Percentiles rank a stretch among this genome's conserved stretches.
These are phyloP conservation scores for Drosophila subpulchrella DNA, from an alignment of 1,140 invertebrate genomes.

Conservation along the genomic window DNA sequence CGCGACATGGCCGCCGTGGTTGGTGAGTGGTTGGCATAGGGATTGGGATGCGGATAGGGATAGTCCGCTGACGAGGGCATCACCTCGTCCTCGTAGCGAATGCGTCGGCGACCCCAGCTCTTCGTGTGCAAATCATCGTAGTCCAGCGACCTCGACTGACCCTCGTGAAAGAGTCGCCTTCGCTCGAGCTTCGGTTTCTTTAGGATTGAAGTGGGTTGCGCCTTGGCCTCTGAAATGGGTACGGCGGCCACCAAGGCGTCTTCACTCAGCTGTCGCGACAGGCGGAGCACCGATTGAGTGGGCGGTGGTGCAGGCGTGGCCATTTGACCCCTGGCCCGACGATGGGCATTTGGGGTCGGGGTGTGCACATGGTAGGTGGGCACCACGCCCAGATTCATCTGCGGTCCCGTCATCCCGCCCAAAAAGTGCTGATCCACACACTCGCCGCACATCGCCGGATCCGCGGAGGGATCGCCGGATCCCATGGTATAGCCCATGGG, in stretches of 20 bases:
- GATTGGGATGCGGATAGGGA: conserved; percentile 33
- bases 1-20: conserved; percentile 55
- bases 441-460: conserved; percentile 79
- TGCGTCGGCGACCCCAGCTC: conserved; percentile 77
- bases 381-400: conserved; percentile 71
- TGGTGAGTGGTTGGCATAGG: conserved; percentile 36
- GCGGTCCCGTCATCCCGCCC: conserved; percentile 70
- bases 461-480: conserved; percentile 75
- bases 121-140: conserved; percentile 82
- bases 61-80: conserved; percentile 31
- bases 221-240: conserved; percentile 71
- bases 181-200: conserved; percentile 80
- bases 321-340: conserved; percentile 65
- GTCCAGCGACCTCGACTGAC: conserved; percentile 78
- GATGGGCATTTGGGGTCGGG: conserved; percentile 79
- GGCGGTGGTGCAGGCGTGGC: conserved; percentile 66
- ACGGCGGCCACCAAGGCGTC: conserved; percentile 75
- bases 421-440: conserved; percentile 82
- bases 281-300: conserved; percentile 74
- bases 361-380: conserved; percentile 82
- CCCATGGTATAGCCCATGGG: conserved; percentile 72
- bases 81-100: conserved; percentile 80
- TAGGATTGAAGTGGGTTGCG: conserved; percentile 76
- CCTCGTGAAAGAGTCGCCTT: conserved; percentile 76
- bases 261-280: conserved; percentile 77